phyloP scores from a whole-genome alignment of 2,888 invertebrate species.

The Rhagonycha lutea region DNA sequence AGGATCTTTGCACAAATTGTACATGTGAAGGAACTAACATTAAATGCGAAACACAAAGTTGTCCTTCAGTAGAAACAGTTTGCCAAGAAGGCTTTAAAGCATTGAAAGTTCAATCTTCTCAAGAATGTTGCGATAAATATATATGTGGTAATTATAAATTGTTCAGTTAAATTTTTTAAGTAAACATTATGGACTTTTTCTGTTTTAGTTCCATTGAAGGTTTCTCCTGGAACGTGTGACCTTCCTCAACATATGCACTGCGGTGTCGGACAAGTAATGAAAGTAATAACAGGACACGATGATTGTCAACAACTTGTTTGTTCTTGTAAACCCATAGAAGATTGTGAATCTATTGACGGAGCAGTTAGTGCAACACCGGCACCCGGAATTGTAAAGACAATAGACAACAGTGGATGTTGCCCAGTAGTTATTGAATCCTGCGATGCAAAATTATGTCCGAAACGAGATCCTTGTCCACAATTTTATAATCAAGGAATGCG shows the following conservation, averaged over 20 bases:
- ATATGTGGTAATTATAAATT: conserved; percentile 61
- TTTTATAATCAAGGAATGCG: conserved; percentile 58
- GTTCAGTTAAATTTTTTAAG: background rate
- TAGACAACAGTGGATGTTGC: conserved; percentile 74
- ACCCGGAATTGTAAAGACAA: conserved; percentile 65
- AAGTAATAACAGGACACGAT: conserved; percentile 64
- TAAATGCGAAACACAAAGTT: conserved; percentile 66
- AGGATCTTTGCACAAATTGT: conserved; percentile 75
- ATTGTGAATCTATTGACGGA: conserved; percentile 65
- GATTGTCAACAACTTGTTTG: conserved; percentile 78
- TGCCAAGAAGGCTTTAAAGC: conserved; percentile 64
- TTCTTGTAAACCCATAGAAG: conserved; percentile 73
- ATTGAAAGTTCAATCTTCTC: conserved; percentile 60
- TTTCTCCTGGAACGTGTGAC: conserved; percentile 60
- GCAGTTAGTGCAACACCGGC: conserved; percentile 45
- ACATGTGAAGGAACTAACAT: conserved; percentile 66
- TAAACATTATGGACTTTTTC: background rate
- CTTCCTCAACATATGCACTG: conserved; percentile 72
- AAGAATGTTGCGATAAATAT: conserved; percentile 73
- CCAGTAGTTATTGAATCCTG: conserved; percentile 66
- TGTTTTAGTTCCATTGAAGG: conserved; percentile 60
- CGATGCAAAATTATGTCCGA: conserved; percentile 65
- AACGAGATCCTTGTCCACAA: conserved; percentile 62
- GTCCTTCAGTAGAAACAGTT: conserved; percentile 60
- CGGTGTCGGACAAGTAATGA: conserved; percentile 72